Evolutionary conservation across 1,140 invertebrate genomes (phyloP), one percentile per base, ranked within the genome.

Genomic region (Trichonephila clavata): DNA sequence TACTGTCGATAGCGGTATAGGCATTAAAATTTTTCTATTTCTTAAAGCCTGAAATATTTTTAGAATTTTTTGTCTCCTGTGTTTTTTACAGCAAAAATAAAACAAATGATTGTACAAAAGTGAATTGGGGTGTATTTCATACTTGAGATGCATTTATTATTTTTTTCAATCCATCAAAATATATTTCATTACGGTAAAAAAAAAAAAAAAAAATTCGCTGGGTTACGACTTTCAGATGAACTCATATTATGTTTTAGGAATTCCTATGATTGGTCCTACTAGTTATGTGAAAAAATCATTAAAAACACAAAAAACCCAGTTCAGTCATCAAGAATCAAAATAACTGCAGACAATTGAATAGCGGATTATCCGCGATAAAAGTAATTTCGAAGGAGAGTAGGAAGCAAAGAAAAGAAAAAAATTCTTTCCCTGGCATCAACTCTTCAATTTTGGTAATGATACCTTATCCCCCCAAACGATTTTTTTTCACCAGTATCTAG

Each of bases 381-480:
- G 18, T 32, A 77, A 32, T 77, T 77, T 77, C 71, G 16, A 16
- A 32, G 32, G 18, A 77, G 27, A 18, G 32, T 39, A 24, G 2
- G 7, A 68, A 24, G 27, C 4, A 18, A 77, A 77, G 18, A 77
- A 16, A 77, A 77, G 32, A 27, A 39, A 18, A 27, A 14, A 77
- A 32, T 39, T 39, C 32, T 18, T 39, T 77, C 71, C 32, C 27
- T 32, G 14, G 27, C 32, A 32, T 77, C 71, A 77, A 32, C 32
- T 77, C 32, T 39, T 77, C 71, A 77, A 77, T 77, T 77, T 77
- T 18, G 27, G 32, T 39, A 77, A 77, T 77, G 71, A 77, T 77
- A 77, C 71, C 65, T 68, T 68, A 68, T 6, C 3, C 65, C 3
- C 65, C 16, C 32, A 77, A 39, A 77, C 20, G 71, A 20, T 77